These are phyloP conservation scores for Labeo rohita DNA, from an alignment of 2,113 vertebrate species.

Conservation along the genomic window DNA sequence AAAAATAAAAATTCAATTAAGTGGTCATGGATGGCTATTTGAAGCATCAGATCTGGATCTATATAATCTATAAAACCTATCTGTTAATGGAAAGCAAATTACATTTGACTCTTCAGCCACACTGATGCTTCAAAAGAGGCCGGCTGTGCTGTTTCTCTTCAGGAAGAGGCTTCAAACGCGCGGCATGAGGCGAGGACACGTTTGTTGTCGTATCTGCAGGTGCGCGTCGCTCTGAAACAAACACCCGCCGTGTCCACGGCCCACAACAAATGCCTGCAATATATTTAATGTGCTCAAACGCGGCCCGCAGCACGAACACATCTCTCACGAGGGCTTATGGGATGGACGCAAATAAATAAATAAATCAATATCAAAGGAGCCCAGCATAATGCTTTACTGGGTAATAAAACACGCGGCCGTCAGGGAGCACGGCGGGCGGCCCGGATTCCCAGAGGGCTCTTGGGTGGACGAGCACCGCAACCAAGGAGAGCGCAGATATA, in stretches of 20 bases:
- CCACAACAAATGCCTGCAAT: constrained; percentile 77
- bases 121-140: neutral
- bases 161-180: neutral
- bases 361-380: constrained; percentile 73
- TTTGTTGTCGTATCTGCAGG: neutral
- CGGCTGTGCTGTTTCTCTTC: neutral
- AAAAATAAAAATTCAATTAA: too few species aligned
- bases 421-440: constrained; percentile 60
- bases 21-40: neutral
- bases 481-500: constrained; percentile 60
- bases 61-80: neutral
- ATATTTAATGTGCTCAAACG: constrained; percentile 74
- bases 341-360: constrained; percentile 72
- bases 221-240: constrained; percentile 57
- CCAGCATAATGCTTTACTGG: constrained; percentile 73
- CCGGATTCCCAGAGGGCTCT: constrained; percentile 59
- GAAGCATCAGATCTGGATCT: neutral
- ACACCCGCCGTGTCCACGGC: constrained; percentile 66
- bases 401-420: constrained; percentile 72
- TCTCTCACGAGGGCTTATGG: constrained; percentile 66
- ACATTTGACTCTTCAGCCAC: neutral
- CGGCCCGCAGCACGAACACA: constrained; percentile 58
- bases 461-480: constrained; percentile 49
- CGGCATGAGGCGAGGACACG: neutral
- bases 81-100: neutral